These are phyloP conservation scores for Tethea ocularis DNA, from an alignment of 2,888 invertebrate genomes.

Conservation along the genomic window DNA sequence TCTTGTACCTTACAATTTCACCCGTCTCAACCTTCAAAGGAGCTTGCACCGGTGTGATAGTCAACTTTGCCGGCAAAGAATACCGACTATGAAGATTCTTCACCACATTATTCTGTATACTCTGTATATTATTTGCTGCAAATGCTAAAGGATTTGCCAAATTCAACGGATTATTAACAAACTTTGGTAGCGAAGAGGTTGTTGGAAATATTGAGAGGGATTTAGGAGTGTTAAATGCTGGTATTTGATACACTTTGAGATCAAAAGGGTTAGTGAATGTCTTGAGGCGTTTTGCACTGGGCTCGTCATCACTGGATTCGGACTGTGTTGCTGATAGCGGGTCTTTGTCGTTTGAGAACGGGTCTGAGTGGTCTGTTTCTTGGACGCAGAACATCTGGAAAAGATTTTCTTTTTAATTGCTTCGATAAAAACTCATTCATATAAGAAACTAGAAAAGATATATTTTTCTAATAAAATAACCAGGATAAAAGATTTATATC, in stretches of 20 bases:
- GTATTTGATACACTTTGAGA: slow-evolving; percentile 75
- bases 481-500: too few relatives aligned
- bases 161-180: slow-evolving; percentile 74
- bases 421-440: too few relatives aligned
- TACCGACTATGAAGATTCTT: slow-evolving; percentile 65
- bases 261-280: slow-evolving; percentile 59
- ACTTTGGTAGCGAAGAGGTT: slow-evolving; percentile 59
- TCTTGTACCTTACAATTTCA: slow-evolving; percentile 72
- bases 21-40: slow-evolving; percentile 45
- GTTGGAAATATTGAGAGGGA: slow-evolving; percentile 66
- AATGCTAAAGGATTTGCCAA: slow-evolving; percentile 70
- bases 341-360: slow-evolving; percentile 53
- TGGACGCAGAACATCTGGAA: slow-evolving; percentile 78
- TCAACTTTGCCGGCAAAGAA: slow-evolving; percentile 68
- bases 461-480: too few relatives aligned
- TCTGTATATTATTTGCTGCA: slow-evolving; percentile 32
- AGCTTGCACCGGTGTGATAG: slow-evolving; percentile 64
- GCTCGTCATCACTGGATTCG: slow-evolving; percentile 73
- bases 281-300: slow-evolving; percentile 63
- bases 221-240: slow-evolving; percentile 66
- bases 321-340: slow-evolving; percentile 56
- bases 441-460: too few relatives aligned
- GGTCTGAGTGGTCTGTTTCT: slow-evolving; percentile 57
- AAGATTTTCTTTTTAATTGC: background rate
- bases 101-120: slow-evolving; percentile 58